Evolutionary conservation across 2,888 invertebrate species (phyloP).

Genomic region (Trissolcus brochymenae): DNA sequence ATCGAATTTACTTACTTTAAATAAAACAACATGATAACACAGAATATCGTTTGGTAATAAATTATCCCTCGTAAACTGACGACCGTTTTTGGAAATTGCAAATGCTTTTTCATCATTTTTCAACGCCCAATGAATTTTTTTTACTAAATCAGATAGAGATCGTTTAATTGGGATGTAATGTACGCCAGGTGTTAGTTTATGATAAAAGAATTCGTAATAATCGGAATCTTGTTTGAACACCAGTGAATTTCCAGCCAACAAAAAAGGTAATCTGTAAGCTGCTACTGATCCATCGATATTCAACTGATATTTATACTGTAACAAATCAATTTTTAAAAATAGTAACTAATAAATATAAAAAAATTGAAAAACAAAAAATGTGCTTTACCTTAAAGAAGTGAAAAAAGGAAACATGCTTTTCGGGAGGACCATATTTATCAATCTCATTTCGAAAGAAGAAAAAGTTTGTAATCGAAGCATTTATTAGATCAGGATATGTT

Average conservation of each 20-base stretch:
- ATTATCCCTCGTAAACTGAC: constrained; percentile 85
- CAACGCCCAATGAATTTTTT: constrained; percentile 87
- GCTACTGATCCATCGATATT: constrained; percentile 98
- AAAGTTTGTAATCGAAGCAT: constrained; percentile 75
- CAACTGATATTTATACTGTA: constrained; percentile 95
- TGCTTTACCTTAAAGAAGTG: constrained; percentile 91
- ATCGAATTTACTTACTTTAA: constrained; percentile 77
- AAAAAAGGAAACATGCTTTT: constrained; percentile 81
- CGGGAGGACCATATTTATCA: constrained; percentile 90
- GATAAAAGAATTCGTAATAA: constrained; percentile 97
- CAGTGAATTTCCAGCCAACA: constrained; percentile 90
- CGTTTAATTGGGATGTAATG: constrained; percentile 91
- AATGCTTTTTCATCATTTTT: constrained; percentile 83
- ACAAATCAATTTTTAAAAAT: constrained; percentile 55
- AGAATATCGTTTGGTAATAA: constrained; percentile 89
- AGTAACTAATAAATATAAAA: not conserved
- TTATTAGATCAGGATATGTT: constrained; percentile 86
- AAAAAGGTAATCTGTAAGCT: constrained; percentile 94
- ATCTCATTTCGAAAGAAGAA: constrained; percentile 95
- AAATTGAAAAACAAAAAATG: not conserved
- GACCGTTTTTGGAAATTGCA: constrained; percentile 82
- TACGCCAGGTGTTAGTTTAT: constrained; percentile 83
- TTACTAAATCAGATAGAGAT: constrained; percentile 88
- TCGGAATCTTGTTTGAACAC: constrained; percentile 94
- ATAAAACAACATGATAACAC: constrained; percentile 89